A percentile compares a stretch with the other conserved stretches of the same genome.
These are phyloP conservation scores for Siphonodentalium dalli DNA, from an alignment of 2,888 invertebrate species.

Conservation along the genomic window DNA sequence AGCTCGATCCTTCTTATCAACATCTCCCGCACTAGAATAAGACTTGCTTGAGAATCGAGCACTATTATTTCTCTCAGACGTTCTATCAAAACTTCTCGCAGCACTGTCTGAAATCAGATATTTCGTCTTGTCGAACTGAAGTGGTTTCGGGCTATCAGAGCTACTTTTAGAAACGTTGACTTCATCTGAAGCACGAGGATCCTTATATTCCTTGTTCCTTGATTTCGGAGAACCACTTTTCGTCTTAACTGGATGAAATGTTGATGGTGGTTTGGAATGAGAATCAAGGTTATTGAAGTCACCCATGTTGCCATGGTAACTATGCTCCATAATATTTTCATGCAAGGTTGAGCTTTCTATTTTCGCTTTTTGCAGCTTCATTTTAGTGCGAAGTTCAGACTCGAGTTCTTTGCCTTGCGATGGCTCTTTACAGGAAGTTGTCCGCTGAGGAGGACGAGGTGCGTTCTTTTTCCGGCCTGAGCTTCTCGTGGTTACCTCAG, in stretches of 20 bases:
- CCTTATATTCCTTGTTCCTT: slow-evolving; percentile 29
- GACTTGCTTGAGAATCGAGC: slow-evolving; percentile 30
- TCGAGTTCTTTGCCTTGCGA: slow-evolving; percentile 36
- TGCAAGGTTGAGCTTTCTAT: slow-evolving; percentile 46
- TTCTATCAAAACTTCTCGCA: slow-evolving; percentile 40
- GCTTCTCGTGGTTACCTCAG: slow-evolving; percentile 46
- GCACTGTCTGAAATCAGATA: slow-evolving; percentile 50
- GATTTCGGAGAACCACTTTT: slow-evolving; percentile 35
- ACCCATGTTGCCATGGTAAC: slow-evolving; percentile 32
- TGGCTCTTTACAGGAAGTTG: slow-evolving; percentile 76
- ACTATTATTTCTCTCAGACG: slow-evolving; percentile 33
- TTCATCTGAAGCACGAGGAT: slow-evolving; percentile 19
- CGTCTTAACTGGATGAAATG: slow-evolving; percentile 31
- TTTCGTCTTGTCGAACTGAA: slow-evolving; percentile 53
- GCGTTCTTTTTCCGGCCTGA: slow-evolving; percentile 68
- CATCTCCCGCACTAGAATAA: slow-evolving; percentile 1
- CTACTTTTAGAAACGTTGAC: slow-evolving; percentile 43
- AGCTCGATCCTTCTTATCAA: slow-evolving; percentile 3
- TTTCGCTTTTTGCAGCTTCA: slow-evolving; percentile 55
- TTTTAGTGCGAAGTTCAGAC: slow-evolving; percentile 51
- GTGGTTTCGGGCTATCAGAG: slow-evolving; percentile 48
- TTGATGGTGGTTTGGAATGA: slow-evolving; percentile 30
- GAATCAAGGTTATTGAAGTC: slow-evolving; percentile 34
- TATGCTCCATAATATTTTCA: slow-evolving; percentile 38
- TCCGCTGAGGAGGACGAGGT: slow-evolving; percentile 93